Evolutionary conservation across 2,797 vertebrate species (phyloP).

Genomic region (Rallus crepitans): DNA sequence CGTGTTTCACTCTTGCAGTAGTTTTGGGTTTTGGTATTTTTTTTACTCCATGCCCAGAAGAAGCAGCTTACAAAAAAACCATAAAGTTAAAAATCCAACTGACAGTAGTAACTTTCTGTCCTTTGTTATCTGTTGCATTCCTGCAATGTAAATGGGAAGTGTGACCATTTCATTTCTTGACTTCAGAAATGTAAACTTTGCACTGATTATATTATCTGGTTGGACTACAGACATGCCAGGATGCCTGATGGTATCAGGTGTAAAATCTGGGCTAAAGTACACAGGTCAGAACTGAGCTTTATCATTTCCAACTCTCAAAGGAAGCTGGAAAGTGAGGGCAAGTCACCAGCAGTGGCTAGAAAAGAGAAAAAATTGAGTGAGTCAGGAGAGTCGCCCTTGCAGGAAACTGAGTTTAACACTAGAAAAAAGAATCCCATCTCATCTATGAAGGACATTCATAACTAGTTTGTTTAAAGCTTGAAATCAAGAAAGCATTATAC

Average conservation of each 20-base stretch:
- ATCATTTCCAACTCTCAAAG: background rate
- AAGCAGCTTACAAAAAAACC: background rate
- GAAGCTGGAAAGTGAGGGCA: background rate
- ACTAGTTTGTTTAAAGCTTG: background rate
- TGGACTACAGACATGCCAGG: background rate
- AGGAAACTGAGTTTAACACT: background rate
- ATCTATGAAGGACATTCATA: background rate
- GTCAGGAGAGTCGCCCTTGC: background rate
- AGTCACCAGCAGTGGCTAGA: background rate
- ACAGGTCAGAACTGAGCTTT: background rate
- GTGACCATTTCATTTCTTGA: background rate
- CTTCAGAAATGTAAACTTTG: background rate
- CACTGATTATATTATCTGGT: background rate
- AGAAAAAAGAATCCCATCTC: background rate
- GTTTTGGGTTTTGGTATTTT: background rate
- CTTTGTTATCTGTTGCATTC: background rate
- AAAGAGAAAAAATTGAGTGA: background rate
- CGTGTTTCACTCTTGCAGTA: background rate
- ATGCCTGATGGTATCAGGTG: background rate
- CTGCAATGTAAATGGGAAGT: background rate
- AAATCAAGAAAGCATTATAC: background rate
- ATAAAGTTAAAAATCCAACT: background rate
- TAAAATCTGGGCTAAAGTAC: background rate
- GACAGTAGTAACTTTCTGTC: background rate
- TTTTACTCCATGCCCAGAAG: background rate